Conservation (phyloP, 1,140 invertebrate species). For the Drusus annulatus region DNA sequence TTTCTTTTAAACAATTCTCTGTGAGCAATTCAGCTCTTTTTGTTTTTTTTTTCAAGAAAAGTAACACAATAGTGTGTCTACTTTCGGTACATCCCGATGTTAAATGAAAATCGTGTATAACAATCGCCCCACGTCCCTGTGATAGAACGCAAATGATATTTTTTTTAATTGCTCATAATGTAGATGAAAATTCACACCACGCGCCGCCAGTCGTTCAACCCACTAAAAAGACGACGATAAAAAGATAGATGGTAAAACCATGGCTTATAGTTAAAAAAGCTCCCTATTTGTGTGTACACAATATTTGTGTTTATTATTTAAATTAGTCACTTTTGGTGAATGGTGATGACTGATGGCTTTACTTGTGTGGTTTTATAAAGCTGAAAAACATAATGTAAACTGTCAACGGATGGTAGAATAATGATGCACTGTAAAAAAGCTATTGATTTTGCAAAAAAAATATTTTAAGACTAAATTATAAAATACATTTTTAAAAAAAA, state of each 20-base stretch:
- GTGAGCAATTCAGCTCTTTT: too few species aligned
- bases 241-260: too few species aligned
- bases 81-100: constrained; percentile 15
- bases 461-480: too few species aligned
- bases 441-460: too few species aligned
- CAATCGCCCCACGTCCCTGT: constrained; percentile 46
- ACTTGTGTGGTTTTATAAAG: background rate
- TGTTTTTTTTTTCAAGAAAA: too few species aligned
- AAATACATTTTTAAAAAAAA: too few species aligned
- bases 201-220: constrained; percentile 57
- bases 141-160: constrained; percentile 57
- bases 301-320: background rate
- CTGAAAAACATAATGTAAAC: too few species aligned
- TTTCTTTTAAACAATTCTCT: too few species aligned
- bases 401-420: too few species aligned
- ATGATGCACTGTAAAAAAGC: too few species aligned
- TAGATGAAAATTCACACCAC: constrained; percentile 55
- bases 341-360: background rate
- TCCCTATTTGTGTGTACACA: background rate
- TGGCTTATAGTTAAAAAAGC: too few species aligned
- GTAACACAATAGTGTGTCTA: background rate
- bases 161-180: constrained; percentile 57
- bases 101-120: constrained; percentile 14
- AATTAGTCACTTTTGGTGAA: background rate
- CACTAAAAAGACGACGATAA: background rate